Percentiles rank a stretch among this genome's conserved stretches.
Conservation (phyloP, 2,888 invertebrate genomes). For the Scrobipalpa atriplicella region DNA sequence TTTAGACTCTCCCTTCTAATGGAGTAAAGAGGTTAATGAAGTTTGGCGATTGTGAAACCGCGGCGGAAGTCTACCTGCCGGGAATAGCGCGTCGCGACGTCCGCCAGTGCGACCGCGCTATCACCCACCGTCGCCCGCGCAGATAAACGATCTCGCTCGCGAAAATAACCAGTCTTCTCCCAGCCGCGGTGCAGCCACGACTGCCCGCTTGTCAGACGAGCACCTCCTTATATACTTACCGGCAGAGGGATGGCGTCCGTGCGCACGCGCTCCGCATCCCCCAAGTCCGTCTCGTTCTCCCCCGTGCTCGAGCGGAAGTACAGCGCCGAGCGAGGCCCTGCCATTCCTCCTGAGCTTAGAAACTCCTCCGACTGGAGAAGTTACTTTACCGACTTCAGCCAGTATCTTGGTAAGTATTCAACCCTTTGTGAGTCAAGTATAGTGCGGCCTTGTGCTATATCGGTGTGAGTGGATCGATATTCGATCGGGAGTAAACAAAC, state of each 20-base stretch:
- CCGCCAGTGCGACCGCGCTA: conserved; percentile 76
- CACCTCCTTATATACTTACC: conserved; percentile 69
- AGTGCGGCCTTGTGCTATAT: conserved; percentile 78
- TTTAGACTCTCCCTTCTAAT: conserved; percentile 50
- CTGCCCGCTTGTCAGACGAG: conserved; percentile 62
- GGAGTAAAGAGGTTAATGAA: conserved; percentile 70
- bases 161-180: conserved; percentile 77
- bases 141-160: conserved; percentile 72
- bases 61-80: conserved; percentile 80
- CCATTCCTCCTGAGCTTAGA: conserved; percentile 63
- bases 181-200: conserved; percentile 76
- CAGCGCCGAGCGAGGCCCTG: conserved; percentile 69
- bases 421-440: conserved; percentile 62
- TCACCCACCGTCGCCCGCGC: conserved; percentile 72
- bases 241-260: conserved; percentile 81
- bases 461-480: conserved; percentile 74
- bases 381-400: conserved; percentile 78
- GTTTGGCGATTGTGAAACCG: conserved; percentile 72
- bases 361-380: conserved; percentile 73
- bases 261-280: conserved; percentile 86
- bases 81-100: conserved; percentile 79
- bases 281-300: conserved; percentile 85
- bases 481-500: conserved; percentile 75
- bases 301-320: conserved; percentile 84
- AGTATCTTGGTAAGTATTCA: conserved; percentile 76